Evolutionary conservation across 2,888 invertebrate genomes (phyloP).

Genomic region (Venusia cambrica): DNA sequence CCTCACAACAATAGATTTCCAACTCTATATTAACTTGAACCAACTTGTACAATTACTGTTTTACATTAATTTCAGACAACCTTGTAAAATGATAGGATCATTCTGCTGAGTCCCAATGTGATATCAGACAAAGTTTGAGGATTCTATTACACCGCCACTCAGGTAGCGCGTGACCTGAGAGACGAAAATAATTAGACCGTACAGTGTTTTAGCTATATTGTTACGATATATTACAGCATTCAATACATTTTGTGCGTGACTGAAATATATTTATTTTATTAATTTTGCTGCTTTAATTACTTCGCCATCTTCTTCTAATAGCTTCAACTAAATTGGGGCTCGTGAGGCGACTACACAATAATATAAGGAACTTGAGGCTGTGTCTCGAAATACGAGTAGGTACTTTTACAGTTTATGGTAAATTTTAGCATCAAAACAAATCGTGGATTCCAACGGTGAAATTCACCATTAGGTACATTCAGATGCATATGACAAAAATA

Average conservation of each 20-base stretch:
- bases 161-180: slow-evolving; percentile 42
- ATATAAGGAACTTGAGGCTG: no score
- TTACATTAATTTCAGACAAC: slow-evolving; percentile 1
- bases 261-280: slow-evolving; percentile 7
- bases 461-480: no score
- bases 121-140: slow-evolving; percentile 39
- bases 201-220: slow-evolving; percentile 18
- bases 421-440: no score
- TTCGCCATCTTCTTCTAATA: slow-evolving; percentile 10
- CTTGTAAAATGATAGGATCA: slow-evolving; percentile 4
- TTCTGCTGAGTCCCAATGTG: slow-evolving; percentile 8
- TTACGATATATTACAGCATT: slow-evolving; percentile 16
- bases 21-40: no score
- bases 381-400: no score
- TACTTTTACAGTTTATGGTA: no score
- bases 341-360: no score
- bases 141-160: slow-evolving; percentile 36
- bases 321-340: slow-evolving; percentile 16
- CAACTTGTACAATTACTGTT: background rate
- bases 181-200: slow-evolving; percentile 30
- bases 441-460: no score
- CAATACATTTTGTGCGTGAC: slow-evolving; percentile 25
- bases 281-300: slow-evolving; percentile 10
- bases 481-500: no score
- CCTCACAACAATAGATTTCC: no score